Evolutionary conservation across 2,888 invertebrate species (phyloP), one percentile per base, ranked within the genome.

Genomic region (Diloba caeruleocephala): DNA sequence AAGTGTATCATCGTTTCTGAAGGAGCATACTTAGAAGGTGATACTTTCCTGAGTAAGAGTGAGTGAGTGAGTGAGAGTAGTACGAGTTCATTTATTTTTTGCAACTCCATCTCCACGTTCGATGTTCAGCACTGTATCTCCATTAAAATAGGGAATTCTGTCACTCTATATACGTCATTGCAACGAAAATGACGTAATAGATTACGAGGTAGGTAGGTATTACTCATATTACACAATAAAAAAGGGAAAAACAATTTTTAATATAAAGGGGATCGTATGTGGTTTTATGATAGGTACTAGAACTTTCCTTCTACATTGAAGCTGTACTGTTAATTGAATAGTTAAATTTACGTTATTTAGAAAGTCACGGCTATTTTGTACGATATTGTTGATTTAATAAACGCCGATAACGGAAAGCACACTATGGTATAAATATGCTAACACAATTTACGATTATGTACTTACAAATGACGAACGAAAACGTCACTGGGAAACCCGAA

Each of bases 401-500:
- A 8, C 10, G 6, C 9, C 32, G 15, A 32, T 15, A 15, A 32
- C 14, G 7, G 3, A 9, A n/a, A 53, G 19, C n/a, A 10, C 36
- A 39, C 9, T 41, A 39, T 37, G 31, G 3, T 5, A 7, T 21
- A 4, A 2, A 19, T 19, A 19, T 37, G 32, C 23, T 13, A 10
- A 37, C 25, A 29, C 12, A 15, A 63, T 29, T 38, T 12, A 19
- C 64, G 28, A 43, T 39, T 33, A 42, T 34, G 33, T 32, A 65
- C 19, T n/a, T 12, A 13, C 12, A 33, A 39, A 43, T 29, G 38
- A 52, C 38, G 12, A 19, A 46, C 42, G 26, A 46, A 66, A 52
- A 59, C 60, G 19, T 52, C 41, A 42, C 5, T 34, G 61, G 61
- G 31, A 62, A 62, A 53, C 34, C 61, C 60, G 8, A 59, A 66